Evolutionary conservation across 2,888 invertebrate genomes (phyloP).

Genomic region (Carterocephalus palaemon): DNA sequence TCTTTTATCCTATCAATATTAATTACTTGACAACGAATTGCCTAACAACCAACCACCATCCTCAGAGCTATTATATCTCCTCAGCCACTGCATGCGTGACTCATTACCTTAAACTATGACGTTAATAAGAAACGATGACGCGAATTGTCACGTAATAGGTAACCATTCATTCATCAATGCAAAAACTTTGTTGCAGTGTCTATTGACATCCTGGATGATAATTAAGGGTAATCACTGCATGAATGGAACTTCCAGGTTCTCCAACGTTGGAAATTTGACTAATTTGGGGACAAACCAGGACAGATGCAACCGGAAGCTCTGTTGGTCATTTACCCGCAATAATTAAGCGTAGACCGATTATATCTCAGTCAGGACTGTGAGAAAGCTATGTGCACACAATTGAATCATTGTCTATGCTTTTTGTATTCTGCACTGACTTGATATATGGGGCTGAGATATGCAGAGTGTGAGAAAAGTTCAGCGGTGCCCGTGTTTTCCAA

Average conservation of each 20-base stretch:
- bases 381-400: slow-evolving; percentile 76
- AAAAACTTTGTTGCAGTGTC: slow-evolving; percentile 53
- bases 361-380: slow-evolving; percentile 69
- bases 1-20: slow-evolving; percentile 1
- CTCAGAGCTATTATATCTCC: slow-evolving; percentile 2
- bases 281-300: slow-evolving; percentile 28
- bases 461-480: slow-evolving; percentile 73
- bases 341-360: slow-evolving; percentile 70
- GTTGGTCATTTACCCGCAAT: slow-evolving; percentile 73
- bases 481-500: slow-evolving; percentile 60
- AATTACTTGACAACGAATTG: slow-evolving; percentile 7
- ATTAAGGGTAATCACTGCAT: slow-evolving; percentile 2
- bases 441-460: slow-evolving; percentile 76
- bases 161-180: slow-evolving; percentile 53
- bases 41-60: slow-evolving; percentile 12
- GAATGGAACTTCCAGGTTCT: slow-evolving; percentile 13
- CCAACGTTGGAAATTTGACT: not conserved
- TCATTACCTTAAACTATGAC: slow-evolving; percentile 63
- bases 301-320: slow-evolving; percentile 46
- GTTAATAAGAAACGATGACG: slow-evolving; percentile 64
- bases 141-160: slow-evolving; percentile 44
- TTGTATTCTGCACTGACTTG: slow-evolving; percentile 69
- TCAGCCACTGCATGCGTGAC: slow-evolving; percentile 43
- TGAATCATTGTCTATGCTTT: slow-evolving; percentile 74
- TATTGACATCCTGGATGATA: slow-evolving; percentile 49